These are phyloP conservation scores for Lucinisca nassula DNA, from an alignment of 2,888 invertebrate species.

Conservation along the genomic window DNA sequence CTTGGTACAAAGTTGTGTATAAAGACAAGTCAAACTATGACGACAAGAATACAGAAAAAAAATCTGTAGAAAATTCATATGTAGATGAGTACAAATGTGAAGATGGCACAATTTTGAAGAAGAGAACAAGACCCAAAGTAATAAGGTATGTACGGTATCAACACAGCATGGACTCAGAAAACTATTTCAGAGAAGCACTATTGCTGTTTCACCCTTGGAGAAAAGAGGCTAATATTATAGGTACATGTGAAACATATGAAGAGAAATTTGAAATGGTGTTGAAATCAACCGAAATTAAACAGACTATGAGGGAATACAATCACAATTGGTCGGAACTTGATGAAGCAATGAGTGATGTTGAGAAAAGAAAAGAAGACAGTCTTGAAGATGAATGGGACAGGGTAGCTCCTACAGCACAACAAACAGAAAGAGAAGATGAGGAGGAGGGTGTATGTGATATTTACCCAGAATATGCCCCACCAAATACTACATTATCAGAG, in stretches of 20 bases:
- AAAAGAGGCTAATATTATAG: conserved; percentile 9
- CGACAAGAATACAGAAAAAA: background rate
- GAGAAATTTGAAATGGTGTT: background rate
- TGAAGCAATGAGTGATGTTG: background rate
- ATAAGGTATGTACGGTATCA: conserved; percentile 33
- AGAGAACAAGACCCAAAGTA: background rate
- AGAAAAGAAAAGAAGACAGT: background rate
- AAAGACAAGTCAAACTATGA: background rate
- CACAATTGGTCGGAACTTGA: background rate
- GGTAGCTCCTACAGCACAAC: background rate
- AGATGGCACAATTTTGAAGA: too few species aligned
- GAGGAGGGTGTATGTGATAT: background rate
- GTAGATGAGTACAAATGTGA: background rate
- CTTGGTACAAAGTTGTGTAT: too few species aligned
- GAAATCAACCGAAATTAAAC: background rate
- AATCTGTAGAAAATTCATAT: background rate
- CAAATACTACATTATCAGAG: background rate
- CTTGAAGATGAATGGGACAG: background rate
- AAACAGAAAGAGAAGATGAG: background rate
- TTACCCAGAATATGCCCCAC: background rate
- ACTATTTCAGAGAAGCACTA: conserved; percentile 31
- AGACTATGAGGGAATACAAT: background rate
- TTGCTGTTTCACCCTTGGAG: conserved; percentile 42
- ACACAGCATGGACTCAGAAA: conserved; percentile 18
- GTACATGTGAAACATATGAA: background rate